Base-by-base conservation (phyloP, 2,113 vertebrate species). In the Hippoglossus stenolepis region DNA sequence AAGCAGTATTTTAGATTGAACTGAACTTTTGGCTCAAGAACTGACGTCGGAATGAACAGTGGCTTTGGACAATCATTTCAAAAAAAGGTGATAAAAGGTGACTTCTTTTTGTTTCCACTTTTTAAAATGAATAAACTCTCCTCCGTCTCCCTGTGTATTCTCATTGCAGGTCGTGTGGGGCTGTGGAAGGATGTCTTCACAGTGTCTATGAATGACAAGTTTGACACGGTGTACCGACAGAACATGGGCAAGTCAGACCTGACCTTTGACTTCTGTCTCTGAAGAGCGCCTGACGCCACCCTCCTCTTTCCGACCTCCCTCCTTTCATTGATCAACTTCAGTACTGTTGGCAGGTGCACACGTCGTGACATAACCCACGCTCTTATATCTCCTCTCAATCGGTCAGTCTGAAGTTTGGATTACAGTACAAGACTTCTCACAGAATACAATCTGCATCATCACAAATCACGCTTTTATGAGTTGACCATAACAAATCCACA, bases 201-300 rank as follows among this genome's bases (percentile, higher is more conserved):
- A n/a, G 98, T 99, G 77, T 97, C 98, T 40, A 99, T 99, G 97
- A 99, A 99, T 5, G 98, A 99, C 80, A 98, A 97, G 93, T 99
- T 99, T 66, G 98, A 99, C 59, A 83, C 93, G 2, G 95, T 97
- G 70, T 99, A 98, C 82, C 96, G 96, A 85, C 97, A 99, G 95
- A 98, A 99, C 95, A 98, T 99, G 97, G 97, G 96, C 71, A 99
- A 98, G 92, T 98, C 96, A 10, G 95, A 98, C 92, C 95, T 99
- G 81, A 96, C 89, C 6, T 99, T 99, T 71, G 97, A 99, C 92
- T 99, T 99, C 90, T 91, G 91, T 86, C 94, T 98, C 90, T 98
- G 96, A 95, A 84, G 66, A 62, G 62, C 38, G 2, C 61, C 63
- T 17, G 49, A 66, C 43, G 57, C 20, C 3, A 0, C 13, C 28